phyloP scores from a whole-genome alignment of 2,113 vertebrate species.

The Hiodon alosoides region DNA sequence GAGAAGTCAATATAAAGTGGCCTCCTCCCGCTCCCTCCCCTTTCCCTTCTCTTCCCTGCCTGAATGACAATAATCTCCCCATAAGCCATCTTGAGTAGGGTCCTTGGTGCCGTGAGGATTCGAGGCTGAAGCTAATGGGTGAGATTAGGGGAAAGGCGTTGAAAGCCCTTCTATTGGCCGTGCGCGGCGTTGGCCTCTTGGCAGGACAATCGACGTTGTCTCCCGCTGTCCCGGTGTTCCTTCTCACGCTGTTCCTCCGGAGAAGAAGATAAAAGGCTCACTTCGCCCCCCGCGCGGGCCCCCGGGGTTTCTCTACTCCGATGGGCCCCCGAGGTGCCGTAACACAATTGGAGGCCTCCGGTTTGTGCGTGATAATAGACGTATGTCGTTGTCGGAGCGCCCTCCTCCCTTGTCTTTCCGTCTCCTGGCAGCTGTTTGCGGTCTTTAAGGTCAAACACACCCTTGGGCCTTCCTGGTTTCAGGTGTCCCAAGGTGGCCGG shows the following conservation, averaged over 20 bases:
- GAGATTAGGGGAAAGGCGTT: conserved; percentile 1
- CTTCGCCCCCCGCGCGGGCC: neutral
- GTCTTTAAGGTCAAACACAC: too few species aligned
- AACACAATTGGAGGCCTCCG: neutral
- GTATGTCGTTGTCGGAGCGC: too few species aligned
- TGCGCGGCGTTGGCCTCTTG: neutral
- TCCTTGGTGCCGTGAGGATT: neutral
- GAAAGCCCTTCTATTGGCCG: neutral
- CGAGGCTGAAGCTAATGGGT: neutral
- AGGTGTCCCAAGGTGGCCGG: too few species aligned
- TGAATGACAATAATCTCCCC: conserved; percentile 6
- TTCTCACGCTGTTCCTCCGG: too few species aligned
- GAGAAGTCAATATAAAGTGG: conserved; percentile 6
- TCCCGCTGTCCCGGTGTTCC: too few species aligned
- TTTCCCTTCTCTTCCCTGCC: too few species aligned
- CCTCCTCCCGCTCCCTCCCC: neutral
- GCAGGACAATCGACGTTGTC: neutral
- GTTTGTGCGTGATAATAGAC: neutral
- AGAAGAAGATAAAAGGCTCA: neutral
- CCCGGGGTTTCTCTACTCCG: neutral
- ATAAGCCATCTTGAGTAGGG: neutral
- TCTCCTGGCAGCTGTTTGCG: too few species aligned
- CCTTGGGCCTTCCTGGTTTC: too few species aligned
- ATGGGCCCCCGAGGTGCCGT: neutral
- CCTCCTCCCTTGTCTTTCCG: too few species aligned